Conservation (phyloP, 2,888 invertebrate species). For the Drosophila meridiana region DNA sequence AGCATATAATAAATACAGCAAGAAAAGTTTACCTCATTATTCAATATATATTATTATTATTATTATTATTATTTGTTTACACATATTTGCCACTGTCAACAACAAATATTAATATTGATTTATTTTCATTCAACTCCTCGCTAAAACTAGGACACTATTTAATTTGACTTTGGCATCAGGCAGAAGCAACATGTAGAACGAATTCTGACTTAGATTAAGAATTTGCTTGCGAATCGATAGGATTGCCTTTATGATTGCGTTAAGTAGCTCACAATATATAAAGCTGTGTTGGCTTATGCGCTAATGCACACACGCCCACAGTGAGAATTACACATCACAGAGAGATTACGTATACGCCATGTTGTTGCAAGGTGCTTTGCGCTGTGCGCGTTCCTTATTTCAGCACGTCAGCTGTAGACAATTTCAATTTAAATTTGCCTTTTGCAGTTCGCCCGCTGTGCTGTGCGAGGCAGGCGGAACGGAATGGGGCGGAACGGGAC, state of each 20-base stretch:
- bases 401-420: conserved; percentile 71
- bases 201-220: conserved; percentile 7
- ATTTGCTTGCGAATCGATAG: conserved; percentile 30
- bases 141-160: neutral
- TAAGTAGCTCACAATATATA: conserved; percentile 29
- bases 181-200: neutral
- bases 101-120: neutral
- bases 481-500: neutral
- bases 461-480: conserved; percentile 9
- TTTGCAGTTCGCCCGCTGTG: conserved; percentile 48
- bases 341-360: conserved; percentile 71
- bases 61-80: too few species aligned
- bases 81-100: too few species aligned
- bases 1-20: neutral
- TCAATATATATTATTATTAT: too few species aligned
- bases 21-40: neutral
- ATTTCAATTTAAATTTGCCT: conserved; percentile 80
- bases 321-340: conserved; percentile 7
- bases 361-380: conserved; percentile 47
- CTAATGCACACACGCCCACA: conserved; percentile 17
- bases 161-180: neutral
- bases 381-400: conserved; percentile 60
- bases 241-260: conserved; percentile 38
- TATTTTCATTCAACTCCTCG: neutral
- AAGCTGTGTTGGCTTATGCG: conserved; percentile 12